These are phyloP conservation scores for Standfussiana lucernea DNA, from an alignment of 2,888 invertebrate species.

Conservation along the genomic window DNA sequence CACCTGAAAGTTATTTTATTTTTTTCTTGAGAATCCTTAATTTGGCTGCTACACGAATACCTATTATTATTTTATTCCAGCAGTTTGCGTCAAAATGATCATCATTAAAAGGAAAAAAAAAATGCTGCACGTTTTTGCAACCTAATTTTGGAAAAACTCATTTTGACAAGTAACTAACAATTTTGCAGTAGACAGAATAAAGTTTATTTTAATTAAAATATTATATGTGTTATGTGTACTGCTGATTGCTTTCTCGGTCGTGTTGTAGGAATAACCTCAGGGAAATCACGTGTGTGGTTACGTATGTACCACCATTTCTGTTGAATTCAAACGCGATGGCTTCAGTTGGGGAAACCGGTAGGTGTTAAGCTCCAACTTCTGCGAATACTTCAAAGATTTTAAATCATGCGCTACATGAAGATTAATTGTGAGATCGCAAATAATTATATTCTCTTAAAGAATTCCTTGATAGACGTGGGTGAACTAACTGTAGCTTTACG, in stretches of 20 bases:
- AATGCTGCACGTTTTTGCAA: background rate
- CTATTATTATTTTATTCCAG: background rate
- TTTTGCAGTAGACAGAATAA: background rate
- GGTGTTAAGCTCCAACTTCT: constrained; percentile 3
- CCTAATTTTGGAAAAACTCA: background rate
- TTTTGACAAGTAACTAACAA: background rate
- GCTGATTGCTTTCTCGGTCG: constrained; percentile 52
- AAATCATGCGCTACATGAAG: background rate
- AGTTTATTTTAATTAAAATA: constrained; percentile 42
- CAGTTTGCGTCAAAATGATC: background rate
- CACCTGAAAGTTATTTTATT: background rate
- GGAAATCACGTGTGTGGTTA: constrained; percentile 57
- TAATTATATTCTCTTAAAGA: background rate
- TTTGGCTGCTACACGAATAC: background rate
- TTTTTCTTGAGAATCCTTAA: background rate
- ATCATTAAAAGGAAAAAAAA: background rate
- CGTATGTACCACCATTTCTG: constrained; percentile 28
- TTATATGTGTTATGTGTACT: constrained; percentile 16
- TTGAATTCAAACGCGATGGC: constrained; percentile 31
- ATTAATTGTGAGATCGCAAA: no score
- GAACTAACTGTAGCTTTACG: background rate
- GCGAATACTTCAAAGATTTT: background rate
- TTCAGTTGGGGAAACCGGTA: constrained; percentile 1
- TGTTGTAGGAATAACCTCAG: constrained; percentile 43
- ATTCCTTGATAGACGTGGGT: background rate